These are phyloP conservation scores for Eucidaris tribuloides DNA, from an alignment of 35 echinoderm and acorn worm species.

Conservation along the genomic window DNA sequence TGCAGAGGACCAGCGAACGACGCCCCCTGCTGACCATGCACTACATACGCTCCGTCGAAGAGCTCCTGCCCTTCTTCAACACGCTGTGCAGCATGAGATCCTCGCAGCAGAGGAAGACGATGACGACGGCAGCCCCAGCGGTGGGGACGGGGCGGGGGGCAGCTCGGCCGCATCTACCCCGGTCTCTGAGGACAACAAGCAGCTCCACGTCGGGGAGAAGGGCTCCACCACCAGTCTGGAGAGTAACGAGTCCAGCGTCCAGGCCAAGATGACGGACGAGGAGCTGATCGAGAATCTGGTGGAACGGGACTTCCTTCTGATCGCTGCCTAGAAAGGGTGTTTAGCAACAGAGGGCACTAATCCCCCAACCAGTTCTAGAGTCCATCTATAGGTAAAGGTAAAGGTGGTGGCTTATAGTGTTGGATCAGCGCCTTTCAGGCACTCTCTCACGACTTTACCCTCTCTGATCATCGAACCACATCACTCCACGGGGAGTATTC, in stretches of 20 bases:
- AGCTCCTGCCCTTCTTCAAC: constrained; percentile 95
- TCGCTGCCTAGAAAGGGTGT: no score
- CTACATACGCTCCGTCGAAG: constrained; percentile 76
- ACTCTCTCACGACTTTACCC: no score
- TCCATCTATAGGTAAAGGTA: no score
- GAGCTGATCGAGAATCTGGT: constrained; percentile 69
- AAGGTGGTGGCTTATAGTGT: no score
- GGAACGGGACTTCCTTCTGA: constrained; percentile 84
- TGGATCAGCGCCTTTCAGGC: no score
- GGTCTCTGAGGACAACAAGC: constrained; percentile 14
- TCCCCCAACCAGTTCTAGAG: no score
- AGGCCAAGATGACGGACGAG: constrained; percentile 31
- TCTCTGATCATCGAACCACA: no score
- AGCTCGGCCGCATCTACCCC: neutral
- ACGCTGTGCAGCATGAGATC: constrained; percentile 62
- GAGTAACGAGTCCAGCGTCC: neutral
- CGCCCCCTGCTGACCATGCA: constrained; percentile 82
- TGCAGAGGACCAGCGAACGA: constrained; percentile 41
- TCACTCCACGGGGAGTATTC: no score
- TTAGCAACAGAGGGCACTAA: no score
- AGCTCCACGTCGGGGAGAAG: neutral
- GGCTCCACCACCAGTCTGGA: neutral
- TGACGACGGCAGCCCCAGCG: no score
- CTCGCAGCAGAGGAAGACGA: no score
- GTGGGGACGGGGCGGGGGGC: no score